Evolutionary conservation across 2,888 invertebrate species (phyloP).

Genomic region (Deilephila elpenor): DNA sequence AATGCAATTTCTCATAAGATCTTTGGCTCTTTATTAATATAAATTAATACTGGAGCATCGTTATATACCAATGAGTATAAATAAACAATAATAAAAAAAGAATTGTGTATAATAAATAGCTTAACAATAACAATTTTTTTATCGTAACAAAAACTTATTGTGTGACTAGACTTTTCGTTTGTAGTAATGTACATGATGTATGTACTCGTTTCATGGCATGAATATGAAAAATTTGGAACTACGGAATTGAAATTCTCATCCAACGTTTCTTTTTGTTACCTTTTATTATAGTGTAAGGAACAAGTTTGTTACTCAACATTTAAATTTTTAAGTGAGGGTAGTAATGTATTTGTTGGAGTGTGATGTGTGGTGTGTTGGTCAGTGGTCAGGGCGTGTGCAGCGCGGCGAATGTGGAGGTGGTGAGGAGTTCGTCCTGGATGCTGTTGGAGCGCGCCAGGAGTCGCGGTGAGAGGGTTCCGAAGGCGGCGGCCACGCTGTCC

Average conservation of each 20-base stretch:
- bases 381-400: constrained; percentile 32
- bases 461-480: constrained; percentile 83
- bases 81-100: constrained; percentile 75
- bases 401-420: constrained; percentile 57
- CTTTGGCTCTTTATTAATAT: constrained; percentile 72
- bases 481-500: constrained; percentile 84
- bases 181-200: constrained; percentile 40
- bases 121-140: constrained; percentile 70
- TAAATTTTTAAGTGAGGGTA: not conserved
- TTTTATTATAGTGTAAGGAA: no score
- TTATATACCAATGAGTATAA: constrained; percentile 66
- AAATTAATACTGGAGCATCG: constrained; percentile 75
- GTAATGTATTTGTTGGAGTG: not conserved
- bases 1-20: constrained; percentile 51
- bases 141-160: constrained; percentile 57
- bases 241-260: not conserved
- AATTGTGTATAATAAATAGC: constrained; percentile 75
- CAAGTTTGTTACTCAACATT: no score
- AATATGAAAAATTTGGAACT: not conserved
- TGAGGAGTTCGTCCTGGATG: constrained; percentile 92
- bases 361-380: not conserved
- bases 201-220: not conserved
- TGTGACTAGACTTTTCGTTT: constrained; percentile 70
- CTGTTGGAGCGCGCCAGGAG: constrained; percentile 90
- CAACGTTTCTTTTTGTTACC: no score